Base-by-base conservation (phyloP, 2,888 invertebrate species). In the Clitarchus hookeri region DNA sequence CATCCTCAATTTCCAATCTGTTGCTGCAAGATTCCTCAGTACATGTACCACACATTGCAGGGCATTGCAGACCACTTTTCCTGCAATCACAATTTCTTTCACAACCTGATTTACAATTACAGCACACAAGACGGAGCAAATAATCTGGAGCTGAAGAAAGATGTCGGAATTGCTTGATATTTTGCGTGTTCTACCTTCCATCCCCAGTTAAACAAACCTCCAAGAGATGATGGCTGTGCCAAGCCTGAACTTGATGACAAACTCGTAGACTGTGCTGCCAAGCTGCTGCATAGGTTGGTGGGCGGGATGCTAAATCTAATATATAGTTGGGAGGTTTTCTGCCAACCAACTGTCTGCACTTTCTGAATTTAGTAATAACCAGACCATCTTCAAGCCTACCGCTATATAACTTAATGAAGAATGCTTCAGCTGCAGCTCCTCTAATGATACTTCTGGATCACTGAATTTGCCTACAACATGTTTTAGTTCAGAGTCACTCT, bases 191-290 rank as follows among this genome's bases (percentile, higher is more conserved):
- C 27, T 80, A 80, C 26, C 80, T 25, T 80, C 80, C 80, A 80
- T 80, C 80, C 26, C 80, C 27, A n/a, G n/a, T n/a, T 80, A 12
- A n/a, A n/a, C n/a, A n/a, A n/a, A 27, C 80, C 80, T 26, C 25
- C 80, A 16, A 23, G 80, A 80, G 80, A 26, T 80, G 23, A 80
- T 80, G n/a, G 3, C 4, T 44, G 26, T 23, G 80, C 80, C 80
- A 80, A 9, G 23, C 80, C 80, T 80, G 80, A 80, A 9, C 80
- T 26, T 80, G 80, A 26, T 80, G 12, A 23, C 25, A 80, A 6
- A 80, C 80, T 80, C 26, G 26, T 80, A 80, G 80, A 80, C 80
- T 80, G 44, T 80, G 80, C 80, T 80, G 80, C 80, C 80, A 4
- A 80, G 80, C 80, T 26, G 80, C 80, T 80, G 80, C 80, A 80